Conservation (phyloP, 2,113 vertebrate genomes). For the Tinamus guttatus region DNA sequence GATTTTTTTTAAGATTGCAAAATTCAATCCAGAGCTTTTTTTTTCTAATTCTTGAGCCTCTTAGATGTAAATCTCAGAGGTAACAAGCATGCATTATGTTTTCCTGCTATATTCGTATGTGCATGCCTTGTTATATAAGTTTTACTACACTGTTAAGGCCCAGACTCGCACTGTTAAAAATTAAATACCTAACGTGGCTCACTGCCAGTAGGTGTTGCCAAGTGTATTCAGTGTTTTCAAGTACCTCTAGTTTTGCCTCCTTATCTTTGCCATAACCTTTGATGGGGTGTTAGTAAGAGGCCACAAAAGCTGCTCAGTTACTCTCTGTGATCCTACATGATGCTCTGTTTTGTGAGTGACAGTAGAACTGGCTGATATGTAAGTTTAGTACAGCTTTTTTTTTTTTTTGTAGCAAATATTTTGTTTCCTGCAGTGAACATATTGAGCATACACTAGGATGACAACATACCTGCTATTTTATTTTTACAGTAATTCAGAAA, state of each 20-base stretch:
- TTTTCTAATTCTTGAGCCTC: background rate
- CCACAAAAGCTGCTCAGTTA: slow-evolving; percentile 37
- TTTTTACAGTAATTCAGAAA: background rate
- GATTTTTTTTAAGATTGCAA: background rate
- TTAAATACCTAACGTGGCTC: background rate
- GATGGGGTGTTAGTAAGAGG: background rate
- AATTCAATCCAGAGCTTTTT: background rate
- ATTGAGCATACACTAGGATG: slow-evolving; percentile 2
- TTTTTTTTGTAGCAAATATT: background rate
- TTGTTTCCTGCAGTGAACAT: slow-evolving; percentile 1
- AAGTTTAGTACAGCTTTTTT: background rate
- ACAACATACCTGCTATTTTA: slow-evolving; percentile 8
- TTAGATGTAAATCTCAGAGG: background rate
- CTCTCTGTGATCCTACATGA: background rate
- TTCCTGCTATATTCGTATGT: background rate
- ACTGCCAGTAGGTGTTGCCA: background rate
- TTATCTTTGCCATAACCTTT: slow-evolving; percentile 4
- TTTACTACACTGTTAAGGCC: background rate
- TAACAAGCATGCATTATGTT: background rate
- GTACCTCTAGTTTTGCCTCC: background rate
- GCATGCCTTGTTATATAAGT: background rate
- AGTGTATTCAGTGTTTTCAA: background rate
- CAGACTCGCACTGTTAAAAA: background rate
- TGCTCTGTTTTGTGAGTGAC: slow-evolving; percentile 21
- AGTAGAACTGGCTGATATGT: background rate